phyloP scores from a whole-genome alignment of 2,888 invertebrate genomes.

The Tipula lateralis region DNA sequence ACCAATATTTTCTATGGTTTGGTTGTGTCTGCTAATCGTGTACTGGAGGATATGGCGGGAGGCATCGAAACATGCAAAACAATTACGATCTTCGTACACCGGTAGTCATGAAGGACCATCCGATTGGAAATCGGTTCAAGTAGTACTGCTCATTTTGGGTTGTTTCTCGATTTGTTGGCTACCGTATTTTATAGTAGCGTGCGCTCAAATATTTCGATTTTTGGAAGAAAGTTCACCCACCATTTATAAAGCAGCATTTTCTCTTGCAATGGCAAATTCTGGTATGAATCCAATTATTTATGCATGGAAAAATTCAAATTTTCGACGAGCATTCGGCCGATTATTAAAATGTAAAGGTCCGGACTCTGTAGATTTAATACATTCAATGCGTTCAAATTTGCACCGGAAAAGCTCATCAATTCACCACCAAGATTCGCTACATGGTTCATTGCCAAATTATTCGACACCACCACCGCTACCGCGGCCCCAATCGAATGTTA shows the following conservation, averaged over 20 bases:
- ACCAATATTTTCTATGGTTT: constrained; percentile 67
- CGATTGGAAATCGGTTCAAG: constrained; percentile 74
- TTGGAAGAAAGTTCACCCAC: constrained; percentile 53
- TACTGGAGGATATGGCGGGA: constrained; percentile 76
- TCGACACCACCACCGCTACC: constrained; percentile 26
- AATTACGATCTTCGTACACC: constrained; percentile 57
- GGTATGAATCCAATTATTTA: constrained; percentile 78
- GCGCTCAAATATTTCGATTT: constrained; percentile 56
- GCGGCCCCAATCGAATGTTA: neutral
- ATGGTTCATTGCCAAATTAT: constrained; percentile 31
- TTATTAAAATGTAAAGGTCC: constrained; percentile 62
- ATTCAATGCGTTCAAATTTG: constrained; percentile 36
- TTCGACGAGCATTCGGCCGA: constrained; percentile 66
- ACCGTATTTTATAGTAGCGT: constrained; percentile 68
- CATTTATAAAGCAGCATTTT: constrained; percentile 61
- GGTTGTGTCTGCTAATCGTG: constrained; percentile 68
- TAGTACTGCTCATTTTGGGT: constrained; percentile 70
- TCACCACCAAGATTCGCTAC: constrained; percentile 34
- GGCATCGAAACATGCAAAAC: constrained; percentile 65
- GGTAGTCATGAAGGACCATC: constrained; percentile 54
- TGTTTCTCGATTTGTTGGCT: constrained; percentile 79
- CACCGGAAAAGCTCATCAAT: constrained; percentile 36
- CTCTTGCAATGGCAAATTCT: constrained; percentile 73
- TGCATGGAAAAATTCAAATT: constrained; percentile 78
- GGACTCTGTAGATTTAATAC: constrained; percentile 51